Conservation (phyloP, 2,888 invertebrate species). For the Folsomia candida region DNA sequence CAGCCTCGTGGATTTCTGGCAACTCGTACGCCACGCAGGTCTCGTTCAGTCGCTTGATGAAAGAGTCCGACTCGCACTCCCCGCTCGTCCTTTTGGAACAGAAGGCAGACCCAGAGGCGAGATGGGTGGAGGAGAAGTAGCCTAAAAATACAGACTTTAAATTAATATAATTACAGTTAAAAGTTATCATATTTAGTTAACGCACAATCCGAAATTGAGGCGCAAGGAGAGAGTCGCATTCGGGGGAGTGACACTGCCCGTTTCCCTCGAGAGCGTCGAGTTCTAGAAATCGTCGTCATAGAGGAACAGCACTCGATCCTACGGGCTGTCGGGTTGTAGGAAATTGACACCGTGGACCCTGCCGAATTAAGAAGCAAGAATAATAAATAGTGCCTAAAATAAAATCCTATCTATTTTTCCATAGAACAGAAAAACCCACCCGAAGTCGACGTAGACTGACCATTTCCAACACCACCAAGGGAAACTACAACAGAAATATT, state of each 20-base stretch:
- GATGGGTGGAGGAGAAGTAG: not conserved
- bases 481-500: too few species aligned
- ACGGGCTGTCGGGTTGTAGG: conserved; percentile 17
- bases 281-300: not conserved
- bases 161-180: too few species aligned
- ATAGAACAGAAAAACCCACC: too few species aligned
- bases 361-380: not conserved
- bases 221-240: conserved; percentile 32
- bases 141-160: too few species aligned
- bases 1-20: conserved; percentile 21
- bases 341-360: conserved; percentile 20
- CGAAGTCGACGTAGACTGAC: too few species aligned
- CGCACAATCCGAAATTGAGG: conserved; percentile 38
- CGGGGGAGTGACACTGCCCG: conserved; percentile 18
- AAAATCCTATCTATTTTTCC: not conserved
- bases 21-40: conserved; percentile 26
- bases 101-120: not conserved
- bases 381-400: conserved; percentile 1
- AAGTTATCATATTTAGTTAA: too few species aligned
- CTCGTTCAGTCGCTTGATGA: conserved; percentile 13
- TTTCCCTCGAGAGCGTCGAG: not conserved
- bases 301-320: conserved; percentile 30
- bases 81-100: not conserved
- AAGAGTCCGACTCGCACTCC: not conserved
- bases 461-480: too few species aligned